Conservation (phyloP, 2,113 vertebrate genomes). For the Eudyptes chrysolophus region DNA sequence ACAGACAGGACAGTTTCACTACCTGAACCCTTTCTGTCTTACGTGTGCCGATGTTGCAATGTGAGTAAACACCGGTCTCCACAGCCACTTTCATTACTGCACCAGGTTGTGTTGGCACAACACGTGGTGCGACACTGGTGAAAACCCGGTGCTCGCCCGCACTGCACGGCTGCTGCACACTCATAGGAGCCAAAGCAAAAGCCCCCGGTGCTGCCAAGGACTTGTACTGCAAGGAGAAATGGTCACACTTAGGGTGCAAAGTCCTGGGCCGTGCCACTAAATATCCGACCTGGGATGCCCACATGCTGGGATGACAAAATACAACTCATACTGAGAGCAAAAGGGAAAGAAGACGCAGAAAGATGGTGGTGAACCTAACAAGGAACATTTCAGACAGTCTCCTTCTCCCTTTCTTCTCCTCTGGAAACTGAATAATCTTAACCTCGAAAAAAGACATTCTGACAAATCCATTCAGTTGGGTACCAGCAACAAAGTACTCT, state of each 20-base stretch:
- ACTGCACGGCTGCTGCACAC: rapidly evolving
- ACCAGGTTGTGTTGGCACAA: not conserved
- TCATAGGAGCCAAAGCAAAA: not conserved
- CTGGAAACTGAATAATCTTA: not conserved
- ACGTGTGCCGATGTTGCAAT: rapidly evolving
- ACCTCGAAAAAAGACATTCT: not conserved
- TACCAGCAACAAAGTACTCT: not conserved
- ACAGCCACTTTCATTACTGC: not conserved
- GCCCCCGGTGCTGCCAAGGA: not conserved
- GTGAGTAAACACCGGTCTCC: not conserved
- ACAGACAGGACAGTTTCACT: not conserved
- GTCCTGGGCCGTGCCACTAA: not conserved
- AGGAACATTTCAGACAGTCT: not conserved
- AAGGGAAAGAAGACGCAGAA: not conserved
- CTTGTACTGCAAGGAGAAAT: rapidly evolving
- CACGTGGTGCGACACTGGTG: rapidly evolving
- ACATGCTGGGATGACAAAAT: not conserved
- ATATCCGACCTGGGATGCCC: not conserved
- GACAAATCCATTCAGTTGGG: not conserved
- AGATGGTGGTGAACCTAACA: not conserved
- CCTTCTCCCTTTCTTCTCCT: not conserved
- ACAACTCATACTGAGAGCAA: not conserved
- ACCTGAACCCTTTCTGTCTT: not conserved
- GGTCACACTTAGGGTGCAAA: rapidly evolving
- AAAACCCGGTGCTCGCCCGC: rapidly evolving